These are phyloP conservation scores for Enteromius afrohamiltoni DNA, from an alignment of 2,797 vertebrate species.

Conservation along the genomic window DNA sequence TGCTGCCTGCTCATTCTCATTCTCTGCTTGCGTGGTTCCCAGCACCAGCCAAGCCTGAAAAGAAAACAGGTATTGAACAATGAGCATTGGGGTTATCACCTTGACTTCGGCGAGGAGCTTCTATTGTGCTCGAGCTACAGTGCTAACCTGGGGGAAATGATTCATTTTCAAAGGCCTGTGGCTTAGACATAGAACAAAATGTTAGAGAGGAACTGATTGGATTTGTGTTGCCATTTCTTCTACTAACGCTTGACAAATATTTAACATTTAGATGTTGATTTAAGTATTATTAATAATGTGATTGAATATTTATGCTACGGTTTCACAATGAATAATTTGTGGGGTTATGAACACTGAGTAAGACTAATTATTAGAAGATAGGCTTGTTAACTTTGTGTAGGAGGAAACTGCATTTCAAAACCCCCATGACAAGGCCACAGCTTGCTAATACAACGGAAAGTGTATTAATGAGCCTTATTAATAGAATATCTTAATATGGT, in stretches of 20 bases:
- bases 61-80: slow-evolving; percentile 61
- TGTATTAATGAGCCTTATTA: not conserved
- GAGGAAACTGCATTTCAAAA: slow-evolving; percentile 7
- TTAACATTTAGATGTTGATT: not conserved
- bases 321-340: slow-evolving; percentile 10
- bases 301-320: slow-evolving; percentile 9
- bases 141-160: slow-evolving; percentile 45
- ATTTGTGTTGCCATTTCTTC: slow-evolving; percentile 26
- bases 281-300: not conserved
- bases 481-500: slow-evolving; percentile 1
- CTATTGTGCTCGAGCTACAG: slow-evolving; percentile 44
- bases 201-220: slow-evolving; percentile 18
- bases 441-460: not conserved
- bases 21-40: slow-evolving; percentile 97
- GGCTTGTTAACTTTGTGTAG: not conserved
- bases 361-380: not conserved
- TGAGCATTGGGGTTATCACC: slow-evolving; percentile 60
- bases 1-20: slow-evolving; percentile 97
- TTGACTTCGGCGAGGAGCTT: slow-evolving; percentile 41
- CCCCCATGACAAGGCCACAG: not conserved
- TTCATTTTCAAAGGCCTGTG: slow-evolving; percentile 24
- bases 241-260: not conserved
- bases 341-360: not conserved
- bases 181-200: slow-evolving; percentile 11
- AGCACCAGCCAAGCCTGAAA: slow-evolving; percentile 96